A percentile compares a stretch with the other conserved stretches of the same genome.
phyloP scores from a whole-genome alignment of 2,113 vertebrate genomes.

The Nanorana parkeri region DNA sequence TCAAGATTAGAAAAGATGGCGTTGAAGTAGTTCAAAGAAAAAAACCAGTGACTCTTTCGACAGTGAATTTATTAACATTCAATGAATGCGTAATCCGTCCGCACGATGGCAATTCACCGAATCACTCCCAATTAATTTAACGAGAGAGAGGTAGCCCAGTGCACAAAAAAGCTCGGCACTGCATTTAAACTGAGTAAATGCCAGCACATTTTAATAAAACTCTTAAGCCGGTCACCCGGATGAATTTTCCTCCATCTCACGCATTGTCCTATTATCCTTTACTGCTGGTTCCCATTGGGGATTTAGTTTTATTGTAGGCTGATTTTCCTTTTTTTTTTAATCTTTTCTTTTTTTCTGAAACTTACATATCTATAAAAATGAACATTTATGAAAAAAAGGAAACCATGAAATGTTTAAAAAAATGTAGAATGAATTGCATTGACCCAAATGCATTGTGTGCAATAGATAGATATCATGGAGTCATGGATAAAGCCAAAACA shows the following conservation, averaged over 20 bases:
- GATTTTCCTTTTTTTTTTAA: too few species aligned
- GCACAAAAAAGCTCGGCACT: slow-evolving; percentile 10
- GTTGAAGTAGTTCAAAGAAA: slow-evolving; percentile 34
- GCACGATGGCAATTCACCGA: slow-evolving; percentile 38
- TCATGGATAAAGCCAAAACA: too few species aligned
- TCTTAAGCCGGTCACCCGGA: slow-evolving; percentile 5
- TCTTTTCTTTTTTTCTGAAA: neutral
- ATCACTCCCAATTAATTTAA: slow-evolving; percentile 55
- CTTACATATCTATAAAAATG: neutral
- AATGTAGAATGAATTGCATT: too few species aligned
- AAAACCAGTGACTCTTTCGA: slow-evolving; percentile 21
- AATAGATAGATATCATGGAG: too few species aligned
- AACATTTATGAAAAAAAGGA: too few species aligned
- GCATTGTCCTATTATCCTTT: slow-evolving; percentile 29
- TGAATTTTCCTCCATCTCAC: neutral
- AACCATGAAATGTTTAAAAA: too few species aligned
- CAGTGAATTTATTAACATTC: slow-evolving; percentile 45
- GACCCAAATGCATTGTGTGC: too few species aligned
- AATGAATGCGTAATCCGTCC: slow-evolving; percentile 46
- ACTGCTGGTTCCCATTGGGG: neutral
- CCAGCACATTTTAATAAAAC: slow-evolving; percentile 37
- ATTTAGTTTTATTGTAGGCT: neutral
- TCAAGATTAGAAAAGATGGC: slow-evolving; percentile 18
- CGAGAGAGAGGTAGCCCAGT: slow-evolving; percentile 30
- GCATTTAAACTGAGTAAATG: slow-evolving; percentile 36